A percentile compares a stretch with the other conserved stretches of the same genome.
These are phyloP conservation scores for Parthenolecanium corni DNA, from an alignment of 2,888 invertebrate species.

Conservation along the genomic window DNA sequence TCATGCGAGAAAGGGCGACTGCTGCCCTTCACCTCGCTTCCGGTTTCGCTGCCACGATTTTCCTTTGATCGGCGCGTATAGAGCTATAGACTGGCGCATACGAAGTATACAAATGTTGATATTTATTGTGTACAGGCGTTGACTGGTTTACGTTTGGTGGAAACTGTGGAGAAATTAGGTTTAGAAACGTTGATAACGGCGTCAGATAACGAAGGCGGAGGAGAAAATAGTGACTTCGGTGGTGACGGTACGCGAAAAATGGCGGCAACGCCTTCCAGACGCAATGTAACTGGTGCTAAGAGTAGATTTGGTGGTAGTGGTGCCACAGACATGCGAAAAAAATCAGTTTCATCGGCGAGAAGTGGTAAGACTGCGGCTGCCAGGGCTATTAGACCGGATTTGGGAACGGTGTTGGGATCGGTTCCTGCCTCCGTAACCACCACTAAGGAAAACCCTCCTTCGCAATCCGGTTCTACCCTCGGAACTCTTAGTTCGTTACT, in stretches of 20 bases:
- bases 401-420: slow-evolving; percentile 45
- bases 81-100: too few species aligned
- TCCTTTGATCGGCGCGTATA: too few species aligned
- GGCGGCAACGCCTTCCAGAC: slow-evolving; percentile 4
- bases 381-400: slow-evolving; percentile 30
- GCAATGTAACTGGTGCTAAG: background rate
- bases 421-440: slow-evolving; percentile 32
- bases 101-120: too few species aligned
- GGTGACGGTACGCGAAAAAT: slow-evolving; percentile 38
- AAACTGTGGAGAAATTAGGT: slow-evolving; percentile 56
- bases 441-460: slow-evolving; percentile 10
- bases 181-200: slow-evolving; percentile 54
- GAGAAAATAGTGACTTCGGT: slow-evolving; percentile 38
- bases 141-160: slow-evolving; percentile 47
- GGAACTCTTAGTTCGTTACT: slow-evolving; percentile 67
- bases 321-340: slow-evolving; percentile 35
- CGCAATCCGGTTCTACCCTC: slow-evolving; percentile 38
- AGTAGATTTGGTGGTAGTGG: background rate
- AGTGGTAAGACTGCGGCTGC: background rate
- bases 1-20: too few species aligned
- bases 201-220: slow-evolving; percentile 43
- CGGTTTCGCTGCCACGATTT: too few species aligned
- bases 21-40: too few species aligned
- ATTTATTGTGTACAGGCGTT: slow-evolving; percentile 37
- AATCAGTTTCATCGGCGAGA: slow-evolving; percentile 32